phyloP scores from a whole-genome alignment of 64 coral and sea anemone species.

The Porites australiensis region DNA sequence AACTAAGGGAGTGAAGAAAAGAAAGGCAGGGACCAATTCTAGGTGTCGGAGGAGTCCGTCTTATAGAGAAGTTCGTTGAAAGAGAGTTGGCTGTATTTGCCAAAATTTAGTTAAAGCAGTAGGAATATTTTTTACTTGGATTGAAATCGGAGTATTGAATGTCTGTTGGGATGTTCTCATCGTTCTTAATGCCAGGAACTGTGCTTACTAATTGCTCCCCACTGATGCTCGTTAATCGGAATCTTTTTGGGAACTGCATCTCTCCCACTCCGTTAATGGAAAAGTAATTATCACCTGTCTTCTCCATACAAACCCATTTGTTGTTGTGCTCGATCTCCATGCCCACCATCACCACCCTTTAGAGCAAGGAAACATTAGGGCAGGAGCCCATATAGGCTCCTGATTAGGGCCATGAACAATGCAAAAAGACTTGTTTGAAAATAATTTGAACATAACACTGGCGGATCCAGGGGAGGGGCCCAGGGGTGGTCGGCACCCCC shows the following conservation, averaged over 20 bases:
- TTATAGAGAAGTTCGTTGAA: too few relatives aligned
- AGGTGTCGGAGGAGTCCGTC: too few relatives aligned
- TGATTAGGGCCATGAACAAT: too few relatives aligned
- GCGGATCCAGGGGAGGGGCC: too few relatives aligned
- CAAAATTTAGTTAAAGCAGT: too few relatives aligned
- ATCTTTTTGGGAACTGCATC: constrained; percentile 68
- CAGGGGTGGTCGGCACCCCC: too few relatives aligned
- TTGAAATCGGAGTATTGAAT: constrained; percentile 74
- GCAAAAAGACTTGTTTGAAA: too few relatives aligned
- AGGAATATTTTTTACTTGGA: neutral
- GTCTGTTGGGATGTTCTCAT: constrained; percentile 33
- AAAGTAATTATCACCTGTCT: constrained; percentile 65
- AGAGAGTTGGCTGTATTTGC: too few relatives aligned
- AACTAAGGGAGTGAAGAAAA: too few relatives aligned
- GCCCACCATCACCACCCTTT: constrained; percentile 69
- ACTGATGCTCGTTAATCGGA: constrained; percentile 72
- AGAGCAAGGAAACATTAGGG: neutral
- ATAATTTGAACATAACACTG: too few relatives aligned
- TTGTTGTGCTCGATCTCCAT: constrained; percentile 76
- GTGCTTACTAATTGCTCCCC: constrained; percentile 69
- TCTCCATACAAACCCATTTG: constrained; percentile 59
- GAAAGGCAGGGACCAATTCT: too few relatives aligned
- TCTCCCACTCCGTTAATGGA: constrained; percentile 56
- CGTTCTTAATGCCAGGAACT: constrained; percentile 37
- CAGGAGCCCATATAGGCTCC: too few relatives aligned